These are phyloP conservation scores for Cheilosia pagana DNA, from an alignment of 2,888 invertebrate genomes.

Conservation along the genomic window DNA sequence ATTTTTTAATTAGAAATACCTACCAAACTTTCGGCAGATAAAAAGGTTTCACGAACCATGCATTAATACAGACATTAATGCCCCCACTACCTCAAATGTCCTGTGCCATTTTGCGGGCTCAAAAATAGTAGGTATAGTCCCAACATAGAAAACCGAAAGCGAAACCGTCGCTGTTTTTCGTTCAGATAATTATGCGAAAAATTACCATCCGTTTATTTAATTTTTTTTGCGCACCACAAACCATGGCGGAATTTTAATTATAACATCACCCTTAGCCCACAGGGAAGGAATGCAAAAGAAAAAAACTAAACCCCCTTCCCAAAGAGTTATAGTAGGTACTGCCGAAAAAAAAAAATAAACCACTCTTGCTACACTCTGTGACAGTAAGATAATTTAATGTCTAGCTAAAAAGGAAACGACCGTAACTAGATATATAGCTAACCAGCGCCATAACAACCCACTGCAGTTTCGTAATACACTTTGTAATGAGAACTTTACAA, in stretches of 20 bases:
- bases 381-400: slow-evolving; percentile 74
- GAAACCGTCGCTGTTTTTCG: not conserved
- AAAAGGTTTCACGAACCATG: slow-evolving; percentile 14
- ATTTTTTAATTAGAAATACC: no score
- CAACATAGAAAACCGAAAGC: no score
- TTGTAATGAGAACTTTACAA: slow-evolving; percentile 72
- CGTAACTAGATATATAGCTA: slow-evolving; percentile 12
- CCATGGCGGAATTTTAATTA: slow-evolving; percentile 67
- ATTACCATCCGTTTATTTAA: slow-evolving; percentile 42
- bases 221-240: slow-evolving; percentile 37
- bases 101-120: slow-evolving; percentile 19
- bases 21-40: not conserved
- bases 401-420: slow-evolving; percentile 54
- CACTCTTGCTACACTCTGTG: slow-evolving; percentile 55
- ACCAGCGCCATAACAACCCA: slow-evolving; percentile 10
- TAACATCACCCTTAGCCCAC: slow-evolving; percentile 63
- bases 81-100: not conserved
- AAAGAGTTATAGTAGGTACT: not conserved
- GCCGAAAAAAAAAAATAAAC: slow-evolving; percentile 27
- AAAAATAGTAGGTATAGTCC: no score
- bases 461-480: slow-evolving; percentile 40
- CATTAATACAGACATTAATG: slow-evolving; percentile 26
- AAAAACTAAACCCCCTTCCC: slow-evolving; percentile 3
- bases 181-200: slow-evolving; percentile 65
- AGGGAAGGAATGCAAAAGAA: slow-evolving; percentile 1